Conservation (phyloP, 2,888 invertebrate genomes). For the Caenorhabditis sinica region DNA sequence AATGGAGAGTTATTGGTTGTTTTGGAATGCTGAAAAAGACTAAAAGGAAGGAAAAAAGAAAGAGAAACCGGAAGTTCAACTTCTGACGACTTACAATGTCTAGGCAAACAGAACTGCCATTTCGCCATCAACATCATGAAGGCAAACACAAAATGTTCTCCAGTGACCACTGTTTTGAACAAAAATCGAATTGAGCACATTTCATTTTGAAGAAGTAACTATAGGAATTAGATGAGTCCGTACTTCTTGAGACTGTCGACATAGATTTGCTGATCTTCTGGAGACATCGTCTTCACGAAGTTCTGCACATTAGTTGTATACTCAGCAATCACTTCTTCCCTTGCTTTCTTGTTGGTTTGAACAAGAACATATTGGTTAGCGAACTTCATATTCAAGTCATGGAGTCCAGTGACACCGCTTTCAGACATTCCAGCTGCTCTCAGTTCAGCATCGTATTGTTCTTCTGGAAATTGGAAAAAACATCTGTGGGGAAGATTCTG, state of each 20-base stretch:
- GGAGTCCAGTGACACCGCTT: constrained; percentile 8
- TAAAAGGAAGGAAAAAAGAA: too few species aligned
- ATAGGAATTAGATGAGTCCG: constrained; percentile 29
- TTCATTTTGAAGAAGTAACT: too few species aligned
- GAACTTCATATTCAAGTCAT: constrained; percentile 21
- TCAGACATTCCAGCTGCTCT: constrained; percentile 45
- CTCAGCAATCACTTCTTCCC: constrained; percentile 31
- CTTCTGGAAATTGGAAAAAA: constrained; percentile 13
- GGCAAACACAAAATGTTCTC: too few species aligned
- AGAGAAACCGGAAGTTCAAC: too few species aligned
- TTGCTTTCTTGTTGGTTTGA: constrained; percentile 20
- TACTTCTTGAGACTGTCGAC: constrained; percentile 19
- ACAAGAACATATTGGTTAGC: constrained; percentile 11
- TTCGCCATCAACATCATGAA: too few species aligned
- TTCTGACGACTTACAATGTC: too few species aligned
- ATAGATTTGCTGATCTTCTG: constrained; percentile 31
- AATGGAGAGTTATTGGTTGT: too few species aligned
- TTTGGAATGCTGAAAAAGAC: too few species aligned
- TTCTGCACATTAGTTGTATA: constrained; percentile 21
- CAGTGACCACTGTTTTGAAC: too few species aligned
- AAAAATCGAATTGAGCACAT: too few species aligned
- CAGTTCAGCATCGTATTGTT: constrained; percentile 30
- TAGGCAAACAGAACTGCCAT: too few species aligned
- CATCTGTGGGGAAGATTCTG: background rate
- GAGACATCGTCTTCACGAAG: constrained; percentile 21